These are phyloP conservation scores for Paedocypris sp. DNA, from an alignment of 2,113 vertebrate genomes.

Conservation along the genomic window DNA sequence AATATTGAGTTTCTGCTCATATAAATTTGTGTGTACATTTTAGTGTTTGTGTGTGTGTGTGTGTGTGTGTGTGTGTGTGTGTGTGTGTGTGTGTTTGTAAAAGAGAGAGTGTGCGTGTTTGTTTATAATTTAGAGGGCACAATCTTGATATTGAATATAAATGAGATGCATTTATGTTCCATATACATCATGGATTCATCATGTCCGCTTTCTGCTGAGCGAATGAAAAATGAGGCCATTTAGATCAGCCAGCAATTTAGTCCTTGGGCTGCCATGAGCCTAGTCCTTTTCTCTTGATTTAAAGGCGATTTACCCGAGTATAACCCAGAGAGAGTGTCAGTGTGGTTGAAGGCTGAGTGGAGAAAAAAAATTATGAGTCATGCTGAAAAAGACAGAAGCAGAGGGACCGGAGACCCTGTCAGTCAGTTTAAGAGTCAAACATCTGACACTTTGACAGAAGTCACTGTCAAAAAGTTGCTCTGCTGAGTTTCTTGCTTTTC, in stretches of 20 bases:
- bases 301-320: slow-evolving; percentile 43
- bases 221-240: slow-evolving; percentile 8
- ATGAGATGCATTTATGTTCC: not conserved
- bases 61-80: too few species aligned
- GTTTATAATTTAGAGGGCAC: not conserved
- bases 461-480: not conserved
- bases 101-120: too few species aligned
- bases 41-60: too few species aligned
- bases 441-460: not conserved
- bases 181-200: slow-evolving; percentile 11
- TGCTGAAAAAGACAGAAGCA: not conserved
- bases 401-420: not conserved
- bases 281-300: slow-evolving; percentile 13
- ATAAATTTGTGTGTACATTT: too few species aligned
- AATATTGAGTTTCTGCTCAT: too few species aligned
- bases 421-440: not conserved
- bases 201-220: slow-evolving; percentile 38
- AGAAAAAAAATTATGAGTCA: slow-evolving; percentile 11
- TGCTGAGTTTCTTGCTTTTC: slow-evolving; percentile 6
- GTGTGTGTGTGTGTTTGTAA: too few species aligned
- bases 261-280: slow-evolving; percentile 46
- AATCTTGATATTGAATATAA: not conserved
- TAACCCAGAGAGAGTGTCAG: slow-evolving; percentile 28
- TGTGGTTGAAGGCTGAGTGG: slow-evolving; percentile 12
- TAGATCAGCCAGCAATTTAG: slow-evolving; percentile 34